A percentile compares a stretch with the other conserved stretches of the same genome.
Evolutionary conservation across 2,888 invertebrate genomes (phyloP).

Genomic region (Caenorhabditis virilis): DNA sequence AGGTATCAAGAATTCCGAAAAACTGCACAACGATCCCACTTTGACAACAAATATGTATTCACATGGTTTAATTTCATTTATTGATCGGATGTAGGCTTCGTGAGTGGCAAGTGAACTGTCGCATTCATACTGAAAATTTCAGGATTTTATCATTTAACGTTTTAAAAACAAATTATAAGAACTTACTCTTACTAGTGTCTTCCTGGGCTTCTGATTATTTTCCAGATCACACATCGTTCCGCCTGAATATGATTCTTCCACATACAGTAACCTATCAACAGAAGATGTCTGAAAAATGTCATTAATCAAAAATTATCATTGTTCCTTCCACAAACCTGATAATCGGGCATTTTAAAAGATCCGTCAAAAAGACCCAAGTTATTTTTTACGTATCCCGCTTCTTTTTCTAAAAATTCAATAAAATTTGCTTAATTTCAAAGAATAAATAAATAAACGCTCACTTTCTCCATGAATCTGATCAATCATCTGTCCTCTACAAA

Average conservation of each 20-base stretch:
- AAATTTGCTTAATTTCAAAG: not conserved
- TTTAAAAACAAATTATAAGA: too few relatives aligned
- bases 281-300: slow-evolving; percentile 10
- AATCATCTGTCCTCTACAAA: slow-evolving; percentile 34
- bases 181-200: slow-evolving; percentile 23
- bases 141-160: not conserved
- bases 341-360: slow-evolving; percentile 21
- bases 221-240: slow-evolving; percentile 29
- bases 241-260: slow-evolving; percentile 27
- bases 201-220: slow-evolving; percentile 10
- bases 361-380: slow-evolving; percentile 39
- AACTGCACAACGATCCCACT: slow-evolving; percentile 28
- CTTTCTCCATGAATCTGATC: slow-evolving; percentile 34
- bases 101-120: slow-evolving; percentile 18
- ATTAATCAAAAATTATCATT: not conserved
- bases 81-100: slow-evolving; percentile 25
- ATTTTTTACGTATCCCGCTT: slow-evolving; percentile 23
- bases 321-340: not conserved
- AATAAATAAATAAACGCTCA: not conserved
- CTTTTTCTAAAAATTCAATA: slow-evolving; percentile 8
- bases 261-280: slow-evolving; percentile 22
- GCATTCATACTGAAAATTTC: slow-evolving; percentile 43
- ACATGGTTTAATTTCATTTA: slow-evolving; percentile 31
- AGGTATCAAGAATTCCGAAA: slow-evolving; percentile 13
- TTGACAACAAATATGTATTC: slow-evolving; percentile 31